phyloP scores from a whole-genome alignment of 2,797 vertebrate genomes.

The Sebastes taczanowskii region DNA sequence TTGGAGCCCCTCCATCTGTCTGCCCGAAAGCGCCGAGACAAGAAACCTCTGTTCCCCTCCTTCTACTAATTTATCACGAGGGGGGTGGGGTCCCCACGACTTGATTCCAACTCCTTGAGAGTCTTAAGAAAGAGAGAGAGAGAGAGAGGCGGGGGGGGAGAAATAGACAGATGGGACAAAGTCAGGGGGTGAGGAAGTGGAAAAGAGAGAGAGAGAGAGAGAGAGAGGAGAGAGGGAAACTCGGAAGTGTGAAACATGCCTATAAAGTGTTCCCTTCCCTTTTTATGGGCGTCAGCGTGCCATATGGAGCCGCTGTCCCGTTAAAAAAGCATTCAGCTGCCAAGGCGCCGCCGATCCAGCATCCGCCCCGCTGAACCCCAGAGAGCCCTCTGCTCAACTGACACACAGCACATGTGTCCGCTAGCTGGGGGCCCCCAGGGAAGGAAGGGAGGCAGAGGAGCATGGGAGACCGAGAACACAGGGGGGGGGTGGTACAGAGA shows the following conservation, averaged over 20 bases:
- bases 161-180: slow-evolving; percentile 52
- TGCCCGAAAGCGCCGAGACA: slow-evolving; percentile 56
- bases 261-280: slow-evolving; percentile 78
- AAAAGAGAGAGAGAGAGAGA: slow-evolving; percentile 42
- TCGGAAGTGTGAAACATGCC: slow-evolving; percentile 86
- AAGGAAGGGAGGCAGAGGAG: slow-evolving; percentile 52
- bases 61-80: slow-evolving; percentile 57
- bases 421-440: slow-evolving; percentile 58
- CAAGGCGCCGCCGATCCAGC: slow-evolving; percentile 71
- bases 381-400: slow-evolving; percentile 64
- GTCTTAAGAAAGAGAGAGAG: slow-evolving; percentile 20
- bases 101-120: slow-evolving; percentile 55
- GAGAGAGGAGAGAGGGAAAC: slow-evolving; percentile 54
- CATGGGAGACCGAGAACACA: slow-evolving; percentile 29
- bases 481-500: not conserved
- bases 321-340: slow-evolving; percentile 80
- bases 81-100: slow-evolving; percentile 21
- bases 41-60: slow-evolving; percentile 59
- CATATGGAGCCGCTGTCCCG: slow-evolving; percentile 82
- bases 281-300: slow-evolving; percentile 73
- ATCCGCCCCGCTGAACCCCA: slow-evolving; percentile 68
- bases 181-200: slow-evolving; percentile 33
- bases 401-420: slow-evolving; percentile 79
- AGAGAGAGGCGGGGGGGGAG: not conserved
- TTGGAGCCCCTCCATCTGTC: slow-evolving; percentile 67